Evolutionary conservation across 2,113 vertebrate genomes (phyloP), one percentile per base, ranked within the genome.

Genomic region (Heterotilapia buettikoferi): DNA sequence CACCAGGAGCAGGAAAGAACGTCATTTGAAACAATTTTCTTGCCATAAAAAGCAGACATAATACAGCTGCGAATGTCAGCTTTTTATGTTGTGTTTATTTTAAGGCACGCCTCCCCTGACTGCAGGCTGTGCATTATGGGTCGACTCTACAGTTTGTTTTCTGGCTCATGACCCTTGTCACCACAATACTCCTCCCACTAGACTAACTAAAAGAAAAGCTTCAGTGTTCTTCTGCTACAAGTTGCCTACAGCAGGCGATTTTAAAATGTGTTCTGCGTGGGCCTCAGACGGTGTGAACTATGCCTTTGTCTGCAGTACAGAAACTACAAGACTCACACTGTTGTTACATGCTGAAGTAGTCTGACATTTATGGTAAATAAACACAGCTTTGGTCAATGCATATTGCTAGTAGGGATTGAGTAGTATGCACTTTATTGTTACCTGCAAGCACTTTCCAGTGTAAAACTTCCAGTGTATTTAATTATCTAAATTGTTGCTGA

Each of bases 161-260:
- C 29, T 52, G 33, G 84, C 59, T 16, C 26, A 59, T 31, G 86
- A 91, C 68, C 38, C 29, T 84, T 54, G 86, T 85, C 21, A 63
- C 82, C 88, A 68, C 59, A 13, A 50, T 50, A 82, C 76, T 86
- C 85, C 84, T 86, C 43, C 61, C 63, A 24, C 81, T 80, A 24
- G 33, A 73, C 71, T 73, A 61, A 73, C 43, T 18, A 45, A 47
- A 59, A 94, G 82, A 86, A 92, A 93, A 84, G 43, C 83, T 4
- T 24, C 57, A 47, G 57, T 93, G 91, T 90, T 92, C 56, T 54
- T 84, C 73, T 50, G 52, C 76, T 80, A 12, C 45, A 54, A 43
- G 71, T 50, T 26, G 40, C 81, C 79, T 52, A 33, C 78, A 88
- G 88, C 76, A 71, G 79, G 19, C 36, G 40, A 53, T 54, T 76